Evolutionary conservation across 2,797 vertebrate species (phyloP).

Genomic region (Acomys russatus): DNA sequence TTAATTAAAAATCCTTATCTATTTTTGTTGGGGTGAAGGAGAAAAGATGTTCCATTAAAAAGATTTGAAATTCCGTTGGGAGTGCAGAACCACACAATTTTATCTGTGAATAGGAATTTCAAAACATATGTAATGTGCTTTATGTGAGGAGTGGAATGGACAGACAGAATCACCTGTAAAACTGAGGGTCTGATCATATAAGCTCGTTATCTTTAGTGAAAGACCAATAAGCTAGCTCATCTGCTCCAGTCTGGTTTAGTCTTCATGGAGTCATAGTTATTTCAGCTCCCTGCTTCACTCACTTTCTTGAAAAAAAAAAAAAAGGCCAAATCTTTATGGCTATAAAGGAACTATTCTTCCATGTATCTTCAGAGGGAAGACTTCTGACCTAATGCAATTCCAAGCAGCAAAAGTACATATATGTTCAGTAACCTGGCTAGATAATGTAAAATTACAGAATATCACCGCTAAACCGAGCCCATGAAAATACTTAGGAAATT

Average conservation of each 20-base stretch:
- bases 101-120: slow-evolving; percentile 54
- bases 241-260: not conserved
- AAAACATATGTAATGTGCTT: slow-evolving; percentile 53
- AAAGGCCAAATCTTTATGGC: not conserved
- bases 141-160: slow-evolving; percentile 65
- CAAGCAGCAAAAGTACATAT: slow-evolving; percentile 42
- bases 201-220: slow-evolving; percentile 71
- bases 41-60: slow-evolving; percentile 66
- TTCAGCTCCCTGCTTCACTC: slow-evolving; percentile 24
- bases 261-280: not conserved
- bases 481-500: slow-evolving; percentile 14
- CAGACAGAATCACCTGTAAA: too few relatives aligned
- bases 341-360: slow-evolving; percentile 33
- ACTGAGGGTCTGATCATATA: not conserved
- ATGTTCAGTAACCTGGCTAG: not conserved
- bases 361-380: slow-evolving; percentile 39
- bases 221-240: slow-evolving; percentile 72
- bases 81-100: not conserved
- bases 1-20: slow-evolving; percentile 48
- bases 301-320: slow-evolving; percentile 51
- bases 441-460: not conserved
- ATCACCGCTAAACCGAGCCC: not conserved
- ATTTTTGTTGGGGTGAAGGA: slow-evolving; percentile 68
- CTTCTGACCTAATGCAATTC: slow-evolving; percentile 30
- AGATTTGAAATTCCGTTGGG: slow-evolving; percentile 18